Evolutionary conservation across 2,797 vertebrate genomes (phyloP), one percentile per base, ranked within the genome.

Genomic region (Platyrinchus mystaceus): DNA sequence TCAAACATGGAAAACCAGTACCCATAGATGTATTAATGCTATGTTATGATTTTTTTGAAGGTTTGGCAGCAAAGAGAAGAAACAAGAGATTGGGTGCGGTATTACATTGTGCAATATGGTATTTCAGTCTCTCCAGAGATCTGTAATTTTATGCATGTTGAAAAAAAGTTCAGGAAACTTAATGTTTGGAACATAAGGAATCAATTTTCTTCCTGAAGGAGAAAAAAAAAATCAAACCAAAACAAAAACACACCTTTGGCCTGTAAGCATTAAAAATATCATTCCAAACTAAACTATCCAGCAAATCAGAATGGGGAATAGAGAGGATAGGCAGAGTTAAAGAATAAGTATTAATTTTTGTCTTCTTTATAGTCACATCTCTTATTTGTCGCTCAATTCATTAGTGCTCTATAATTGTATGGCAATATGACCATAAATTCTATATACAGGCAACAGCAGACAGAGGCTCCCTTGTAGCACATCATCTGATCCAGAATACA

Each of bases 81-180:
- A 81, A 71, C 49, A 62, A 71, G 79, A 21, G 3, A 70, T 41
- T 91, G 85, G 95, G 90, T 90, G 71, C 2, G 2, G 91, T 84
- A 87, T 91, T 89, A 79, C 50, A 79, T 81, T 73, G 71, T 56
- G 89, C 84, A 96, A 91, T 91, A 89, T 93, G 96, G 94, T 95
- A 96, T 96, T 97, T 96, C 95, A 91, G 81, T 88, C 92, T 97
- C 97, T 96, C 97, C 34, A 96, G 94, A 96, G 96, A 96, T 85
- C 93, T 94, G 83, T 96, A 96, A 86, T 75, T 94, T 89, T 96
- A 96, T 96, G 94, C 87, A 93, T 53, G 66, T 87, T 96, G 74
- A 96, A 95, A 97, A 97, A 97, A 34, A 6, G 24, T 96, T 94
- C 77, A 79, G 78, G 88, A 87, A 97, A 93, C 69, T 73, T 94